Conservation (phyloP, 2,113 vertebrate species). For the Electrona antarctica region DNA sequence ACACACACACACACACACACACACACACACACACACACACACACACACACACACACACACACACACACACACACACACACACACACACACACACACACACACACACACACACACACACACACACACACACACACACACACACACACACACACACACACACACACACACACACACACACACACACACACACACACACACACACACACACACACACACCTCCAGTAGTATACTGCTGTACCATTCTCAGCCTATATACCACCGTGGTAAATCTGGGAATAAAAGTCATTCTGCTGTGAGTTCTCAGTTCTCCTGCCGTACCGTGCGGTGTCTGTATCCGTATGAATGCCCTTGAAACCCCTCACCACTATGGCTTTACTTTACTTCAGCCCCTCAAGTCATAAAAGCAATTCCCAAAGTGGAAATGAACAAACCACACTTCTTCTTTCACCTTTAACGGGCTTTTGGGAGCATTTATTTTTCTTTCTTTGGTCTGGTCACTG, state of each 20-base stretch:
- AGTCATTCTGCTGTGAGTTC: neutral
- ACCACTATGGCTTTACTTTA: neutral
- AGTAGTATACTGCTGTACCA: too few species aligned
- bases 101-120: neutral
- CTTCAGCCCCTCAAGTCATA: neutral
- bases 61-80: too few species aligned
- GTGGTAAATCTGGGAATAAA: too few species aligned
- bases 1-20: too few species aligned
- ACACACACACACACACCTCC: neutral
- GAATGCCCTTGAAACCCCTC: constrained; percentile 18
- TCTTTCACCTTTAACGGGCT: constrained; percentile 15
- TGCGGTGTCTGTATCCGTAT: neutral
- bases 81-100: too few species aligned
- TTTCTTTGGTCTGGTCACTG: constrained; percentile 25
- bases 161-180: neutral
- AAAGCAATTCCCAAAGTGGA: neutral
- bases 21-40: too few species aligned
- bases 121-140: neutral
- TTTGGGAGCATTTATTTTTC: neutral
- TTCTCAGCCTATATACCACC: too few species aligned
- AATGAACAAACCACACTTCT: constrained; percentile 1
- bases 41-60: too few species aligned
- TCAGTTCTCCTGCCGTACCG: neutral
- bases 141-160: neutral
- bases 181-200: neutral